These are phyloP conservation scores for Theonella swinhoei DNA, from an alignment of 37 sponge, comb jelly and placozoan species.

Conservation along the genomic window DNA sequence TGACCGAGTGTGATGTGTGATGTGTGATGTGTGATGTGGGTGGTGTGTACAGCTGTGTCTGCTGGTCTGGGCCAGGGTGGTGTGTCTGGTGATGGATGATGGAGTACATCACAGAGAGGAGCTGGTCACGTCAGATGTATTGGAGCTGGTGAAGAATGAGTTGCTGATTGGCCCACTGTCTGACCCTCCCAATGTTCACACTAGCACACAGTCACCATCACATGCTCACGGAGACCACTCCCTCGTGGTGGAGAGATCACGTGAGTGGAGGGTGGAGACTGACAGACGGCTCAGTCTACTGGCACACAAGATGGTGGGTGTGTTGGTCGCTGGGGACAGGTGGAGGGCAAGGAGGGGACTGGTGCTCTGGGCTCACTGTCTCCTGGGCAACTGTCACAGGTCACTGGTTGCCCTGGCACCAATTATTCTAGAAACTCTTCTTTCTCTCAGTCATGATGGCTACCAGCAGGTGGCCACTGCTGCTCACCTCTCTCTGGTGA, in stretches of 20 bases:
- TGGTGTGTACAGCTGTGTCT: not conserved
- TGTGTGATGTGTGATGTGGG: no score
- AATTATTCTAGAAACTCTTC: constrained; percentile 42
- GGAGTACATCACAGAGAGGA: not conserved
- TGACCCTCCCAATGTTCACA: no score
- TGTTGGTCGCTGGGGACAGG: constrained; percentile 33
- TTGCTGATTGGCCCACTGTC: no score
- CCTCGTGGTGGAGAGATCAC: constrained; percentile 14
- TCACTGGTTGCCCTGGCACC: constrained; percentile 23
- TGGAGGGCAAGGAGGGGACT: constrained; percentile 60
- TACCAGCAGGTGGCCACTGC: constrained; percentile 13
- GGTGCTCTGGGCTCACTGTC: constrained; percentile 44
- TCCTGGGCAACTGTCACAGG: constrained; percentile 50
- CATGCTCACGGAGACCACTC: not conserved
- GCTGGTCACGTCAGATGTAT: no score
- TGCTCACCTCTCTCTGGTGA: constrained; percentile 19
- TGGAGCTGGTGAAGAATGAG: not conserved
- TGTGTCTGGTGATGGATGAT: not conserved
- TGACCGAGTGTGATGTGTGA: no score
- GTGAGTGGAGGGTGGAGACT: constrained; percentile 47
- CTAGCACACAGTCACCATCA: not conserved
- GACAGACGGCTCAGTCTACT: constrained; percentile 28
- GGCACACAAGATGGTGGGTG: constrained; percentile 12
- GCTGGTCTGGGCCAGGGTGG: not conserved
- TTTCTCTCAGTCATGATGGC: constrained; percentile 44